Evolutionary conservation across 2,797 vertebrate species (phyloP), one percentile per base, ranked within the genome.

Genomic region (Enteromius thamalakanensis): DNA sequence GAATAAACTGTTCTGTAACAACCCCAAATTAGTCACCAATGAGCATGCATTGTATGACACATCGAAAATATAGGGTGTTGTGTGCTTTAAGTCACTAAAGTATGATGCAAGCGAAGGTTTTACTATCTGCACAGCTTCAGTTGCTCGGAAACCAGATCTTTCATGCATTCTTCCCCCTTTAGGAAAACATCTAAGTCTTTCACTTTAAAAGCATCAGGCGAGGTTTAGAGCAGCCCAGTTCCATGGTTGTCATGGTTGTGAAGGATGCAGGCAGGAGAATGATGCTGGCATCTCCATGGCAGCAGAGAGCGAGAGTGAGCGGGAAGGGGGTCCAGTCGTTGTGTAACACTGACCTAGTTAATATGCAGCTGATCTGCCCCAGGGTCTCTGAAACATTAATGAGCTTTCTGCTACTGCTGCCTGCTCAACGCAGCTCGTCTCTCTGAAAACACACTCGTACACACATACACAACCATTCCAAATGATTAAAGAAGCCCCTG

Each of bases 281-380:
- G 86, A 83, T 84, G 87, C 53, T 49, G 42, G 81, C 76, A 45
- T 87, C 79, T 42, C 81, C 55, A 81, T 87, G 23, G 87, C 82
- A 88, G 84, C 79, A 72, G 86, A 91, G 89, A 77, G 88, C 87
- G 92, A 89, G 89, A 92, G 79, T 49, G 37, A 60, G 86, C 87
- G 91, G 90, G 90, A 92, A 75, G 55, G 64, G 40, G 83, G 23
- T 87, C 81, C 51, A 75, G 81, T 89, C 69, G 78, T 90, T 79
- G 84, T 92, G 93, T 93, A 90, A 93, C 84, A 94, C 92, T 95
- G 93, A 95, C 94, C 94, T 92, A 95, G 84, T 94, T 95, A 93
- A 87, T 85, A 87, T 89, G 87, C 81, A 87, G 89, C 89, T 91
- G 65, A 88, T 65, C 67, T 26, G 85, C 86, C 79, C 81, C 71